Conservation (phyloP, 1,140 invertebrate species). For the Scaptodrosophila lebanonensis region DNA sequence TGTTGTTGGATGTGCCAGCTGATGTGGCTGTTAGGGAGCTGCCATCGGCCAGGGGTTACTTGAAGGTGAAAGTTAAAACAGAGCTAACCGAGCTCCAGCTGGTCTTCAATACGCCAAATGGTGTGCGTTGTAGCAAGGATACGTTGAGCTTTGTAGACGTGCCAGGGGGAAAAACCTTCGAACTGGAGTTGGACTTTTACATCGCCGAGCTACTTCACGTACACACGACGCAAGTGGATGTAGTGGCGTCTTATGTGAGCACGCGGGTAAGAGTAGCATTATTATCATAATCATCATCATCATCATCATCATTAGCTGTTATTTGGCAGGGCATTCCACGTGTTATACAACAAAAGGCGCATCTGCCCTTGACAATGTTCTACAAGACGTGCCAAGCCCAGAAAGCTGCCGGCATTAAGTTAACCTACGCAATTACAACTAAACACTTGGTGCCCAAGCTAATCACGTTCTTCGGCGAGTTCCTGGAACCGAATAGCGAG, state of each 20-base stretch:
- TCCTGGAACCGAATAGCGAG: conserved; percentile 48
- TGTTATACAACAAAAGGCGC: conserved; percentile 49
- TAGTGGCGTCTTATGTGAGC: conserved; percentile 61
- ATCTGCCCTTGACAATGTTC: conserved; percentile 66
- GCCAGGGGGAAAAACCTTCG: conserved; percentile 29
- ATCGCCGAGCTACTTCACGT: conserved; percentile 57
- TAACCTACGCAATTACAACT: conserved; percentile 64
- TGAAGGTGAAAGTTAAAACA: conserved; percentile 44
- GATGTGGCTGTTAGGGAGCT: conserved; percentile 66
- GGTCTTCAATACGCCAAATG: conserved; percentile 41
- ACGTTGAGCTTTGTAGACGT: conserved; percentile 55
- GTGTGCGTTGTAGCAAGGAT: conserved; percentile 57
- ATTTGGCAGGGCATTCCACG: conserved; percentile 56
- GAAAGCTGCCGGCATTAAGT: conserved; percentile 66
- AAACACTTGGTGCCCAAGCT: conserved; percentile 51
- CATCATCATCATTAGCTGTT: neutral
- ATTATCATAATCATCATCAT: neutral
- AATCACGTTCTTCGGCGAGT: conserved; percentile 58
- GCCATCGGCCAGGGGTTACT: conserved; percentile 46
- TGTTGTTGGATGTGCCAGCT: conserved; percentile 59
- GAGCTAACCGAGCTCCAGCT: conserved; percentile 65
- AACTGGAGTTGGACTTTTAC: conserved; percentile 59
- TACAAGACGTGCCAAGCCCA: conserved; percentile 57
- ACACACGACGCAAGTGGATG: conserved; percentile 48
- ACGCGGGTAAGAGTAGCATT: conserved; percentile 30